A percentile compares a stretch with the other conserved stretches of the same genome.
Conservation (phyloP, 2,888 invertebrate species). For the Diarsia dahlii region DNA sequence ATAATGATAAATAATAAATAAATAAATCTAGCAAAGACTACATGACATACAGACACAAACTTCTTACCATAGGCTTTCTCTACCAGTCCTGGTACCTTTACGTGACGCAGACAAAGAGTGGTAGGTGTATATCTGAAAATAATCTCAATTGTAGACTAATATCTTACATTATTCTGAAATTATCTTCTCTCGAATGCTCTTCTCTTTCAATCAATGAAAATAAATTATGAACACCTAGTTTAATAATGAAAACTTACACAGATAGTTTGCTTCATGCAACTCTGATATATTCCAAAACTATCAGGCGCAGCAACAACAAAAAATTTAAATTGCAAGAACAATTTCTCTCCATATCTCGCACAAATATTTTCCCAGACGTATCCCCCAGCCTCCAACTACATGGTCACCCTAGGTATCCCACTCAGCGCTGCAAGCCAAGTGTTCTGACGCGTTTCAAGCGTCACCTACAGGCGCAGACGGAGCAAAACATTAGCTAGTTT, state of each 20-base stretch:
- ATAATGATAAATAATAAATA: too few species aligned
- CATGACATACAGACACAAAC: too few species aligned
- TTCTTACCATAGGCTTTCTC: too few species aligned
- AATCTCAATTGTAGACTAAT: too few species aligned
- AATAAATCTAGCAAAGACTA: too few species aligned
- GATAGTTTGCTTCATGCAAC: background rate
- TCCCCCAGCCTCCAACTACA: constrained; percentile 50
- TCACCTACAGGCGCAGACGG: constrained; percentile 59
- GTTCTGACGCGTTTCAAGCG: constrained; percentile 65
- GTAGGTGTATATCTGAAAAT: too few species aligned
- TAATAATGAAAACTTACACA: background rate
- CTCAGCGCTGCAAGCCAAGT: constrained; percentile 68
- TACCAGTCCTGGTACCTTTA: too few species aligned
- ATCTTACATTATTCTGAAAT: background rate
- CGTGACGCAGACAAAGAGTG: too few species aligned
- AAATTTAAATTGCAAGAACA: background rate
- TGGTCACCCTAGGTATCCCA: constrained; percentile 69
- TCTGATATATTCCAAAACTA: background rate
- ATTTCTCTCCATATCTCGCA: constrained; percentile 1
- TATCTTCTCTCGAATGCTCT: background rate
- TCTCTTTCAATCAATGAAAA: background rate
- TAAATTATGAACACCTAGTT: background rate
- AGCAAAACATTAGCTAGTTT: constrained; percentile 41
- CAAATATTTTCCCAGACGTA: constrained; percentile 10
- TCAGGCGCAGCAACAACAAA: constrained; percentile 9